Evolutionary conservation across 2,888 invertebrate species (phyloP).

Genomic region (Nasonovia ribisnigri): DNA sequence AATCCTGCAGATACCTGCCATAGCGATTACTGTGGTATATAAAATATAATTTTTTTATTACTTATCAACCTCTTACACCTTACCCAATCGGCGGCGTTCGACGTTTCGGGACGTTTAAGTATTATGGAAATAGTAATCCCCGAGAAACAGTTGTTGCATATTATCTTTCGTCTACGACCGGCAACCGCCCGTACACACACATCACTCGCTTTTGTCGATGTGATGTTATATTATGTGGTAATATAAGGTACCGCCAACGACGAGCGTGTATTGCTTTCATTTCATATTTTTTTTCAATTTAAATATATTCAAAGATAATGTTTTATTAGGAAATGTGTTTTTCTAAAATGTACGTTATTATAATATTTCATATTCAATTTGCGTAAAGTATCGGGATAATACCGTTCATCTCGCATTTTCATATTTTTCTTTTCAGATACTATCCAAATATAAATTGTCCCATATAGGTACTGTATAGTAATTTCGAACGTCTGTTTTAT

Average conservation of each 20-base stretch:
- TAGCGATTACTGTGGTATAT: neutral
- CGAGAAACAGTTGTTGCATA: constrained; percentile 12
- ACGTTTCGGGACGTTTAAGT: neutral
- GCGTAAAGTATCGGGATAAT: neutral
- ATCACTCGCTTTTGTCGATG: neutral
- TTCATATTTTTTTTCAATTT: neutral
- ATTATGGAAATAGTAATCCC: constrained; percentile 49
- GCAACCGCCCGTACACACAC: neutral
- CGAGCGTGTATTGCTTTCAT: neutral
- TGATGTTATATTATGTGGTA: neutral
- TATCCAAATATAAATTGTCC: neutral
- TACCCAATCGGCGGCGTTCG: neutral
- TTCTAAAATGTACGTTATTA: neutral
- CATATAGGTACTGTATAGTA: neutral
- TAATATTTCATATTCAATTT: constrained; percentile 25
- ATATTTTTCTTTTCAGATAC: neutral
- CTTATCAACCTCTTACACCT: neutral
- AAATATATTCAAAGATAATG: neutral
- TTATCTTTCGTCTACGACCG: constrained; percentile 1
- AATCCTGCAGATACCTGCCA: neutral
- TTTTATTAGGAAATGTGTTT: neutral
- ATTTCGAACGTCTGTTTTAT: neutral
- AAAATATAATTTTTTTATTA: neutral
- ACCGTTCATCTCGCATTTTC: neutral
- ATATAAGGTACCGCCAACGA: neutral